Evolutionary conservation across 2,888 invertebrate species (phyloP), one percentile per base, ranked within the genome.

Genomic region (Torymus aiolomorphi): DNA sequence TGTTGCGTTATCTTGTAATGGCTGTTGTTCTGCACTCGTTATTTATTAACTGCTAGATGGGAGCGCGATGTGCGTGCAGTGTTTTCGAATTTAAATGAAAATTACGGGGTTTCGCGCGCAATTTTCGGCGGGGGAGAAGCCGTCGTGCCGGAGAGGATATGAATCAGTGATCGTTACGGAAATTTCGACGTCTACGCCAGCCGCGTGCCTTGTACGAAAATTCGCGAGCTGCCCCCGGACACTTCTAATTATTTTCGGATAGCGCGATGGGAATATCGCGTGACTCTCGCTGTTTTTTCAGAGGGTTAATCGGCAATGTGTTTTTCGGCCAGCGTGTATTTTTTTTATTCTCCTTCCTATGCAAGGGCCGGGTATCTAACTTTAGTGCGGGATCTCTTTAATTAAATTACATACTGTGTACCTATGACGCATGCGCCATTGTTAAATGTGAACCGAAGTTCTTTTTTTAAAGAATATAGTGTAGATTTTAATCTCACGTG

Each of bases 161-260:
- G 57, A 63, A 57, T 63, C 61, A 67, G 66, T 57, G 52, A 52
- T 20, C 42, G 65, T 56, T 61, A 42, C n/a, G 31, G 24, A 63
- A 52, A 69, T 42, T 76, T 78, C 59, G 72, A 61, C 66, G 54
- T 42, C 59, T 11, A 12, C 31, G 31, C 31, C 31, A 31, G 31
- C 2, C 24, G 2, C 24, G 14, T 57, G 59, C 24, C 52, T 20
- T 52, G 8, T 61, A 16, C 42, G 11, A 16, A 73, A 75, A 61
- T 71, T 75, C 51, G 54, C 62, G 18, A 49, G 13, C 16, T n/a
- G 5, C 31, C 12, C n/a, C n/a, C 20, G 51, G 62, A 67, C 49
- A 57, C 54, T 80, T 77, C 63, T 75, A 75, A 75, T 81, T 71
- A 71, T 75, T 78, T 66, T 57, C n/a, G 13, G 51, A 65, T 42